These are phyloP conservation scores for Trissolcus basalis DNA, from an alignment of 1,140 invertebrate genomes.

Conservation along the genomic window DNA sequence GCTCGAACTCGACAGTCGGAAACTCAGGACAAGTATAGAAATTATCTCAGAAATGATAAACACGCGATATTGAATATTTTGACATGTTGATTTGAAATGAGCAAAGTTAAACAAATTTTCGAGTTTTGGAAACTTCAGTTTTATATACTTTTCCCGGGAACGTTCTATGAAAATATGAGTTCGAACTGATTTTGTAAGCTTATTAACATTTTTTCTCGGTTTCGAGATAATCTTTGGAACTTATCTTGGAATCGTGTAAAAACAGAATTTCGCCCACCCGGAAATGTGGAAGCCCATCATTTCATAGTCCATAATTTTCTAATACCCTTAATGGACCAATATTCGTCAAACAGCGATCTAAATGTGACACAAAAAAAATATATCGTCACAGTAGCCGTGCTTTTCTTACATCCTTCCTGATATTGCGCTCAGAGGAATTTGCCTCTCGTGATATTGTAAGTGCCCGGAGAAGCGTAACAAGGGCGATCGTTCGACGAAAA, in stretches of 20 bases:
- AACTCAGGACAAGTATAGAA: too few species aligned
- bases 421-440: slow-evolving; percentile 54
- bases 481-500: slow-evolving; percentile 46
- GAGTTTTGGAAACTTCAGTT: too few species aligned
- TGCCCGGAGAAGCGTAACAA: slow-evolving; percentile 53
- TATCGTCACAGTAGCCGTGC: slow-evolving; percentile 34
- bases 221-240: slow-evolving; percentile 14
- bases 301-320: slow-evolving; percentile 33
- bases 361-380: slow-evolving; percentile 20
- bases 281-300: slow-evolving; percentile 19
- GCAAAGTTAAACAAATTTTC: too few species aligned
- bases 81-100: too few species aligned
- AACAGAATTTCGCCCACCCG: slow-evolving; percentile 33
- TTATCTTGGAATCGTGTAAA: slow-evolving; percentile 14
- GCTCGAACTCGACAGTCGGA: slow-evolving; percentile 7
- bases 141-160: background rate
- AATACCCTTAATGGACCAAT: slow-evolving; percentile 42
- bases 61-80: too few species aligned
- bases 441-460: slow-evolving; percentile 60
- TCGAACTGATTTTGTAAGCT: slow-evolving; percentile 31
- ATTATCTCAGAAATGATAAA: too few species aligned
- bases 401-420: slow-evolving; percentile 33
- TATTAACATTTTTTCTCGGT: slow-evolving; percentile 20
- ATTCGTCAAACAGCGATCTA: slow-evolving; percentile 26
- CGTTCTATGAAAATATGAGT: background rate